Evolutionary conservation across 2,797 vertebrate species (phyloP).

Genomic region (Anguilla anguilla): DNA sequence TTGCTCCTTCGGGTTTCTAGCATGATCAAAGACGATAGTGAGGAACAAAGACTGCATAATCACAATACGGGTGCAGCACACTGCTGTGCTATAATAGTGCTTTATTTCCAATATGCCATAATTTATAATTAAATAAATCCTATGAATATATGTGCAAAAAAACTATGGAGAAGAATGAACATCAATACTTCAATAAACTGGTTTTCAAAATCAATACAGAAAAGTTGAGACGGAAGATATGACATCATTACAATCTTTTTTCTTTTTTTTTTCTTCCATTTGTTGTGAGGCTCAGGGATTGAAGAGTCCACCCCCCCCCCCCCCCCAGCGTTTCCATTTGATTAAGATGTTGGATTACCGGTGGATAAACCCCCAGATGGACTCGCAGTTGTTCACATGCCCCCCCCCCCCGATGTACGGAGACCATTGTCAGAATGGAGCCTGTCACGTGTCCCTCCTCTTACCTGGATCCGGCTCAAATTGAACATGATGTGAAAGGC

Average conservation of each 20-base stretch:
- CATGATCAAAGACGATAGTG: constrained; percentile 1
- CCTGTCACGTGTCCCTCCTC: background rate
- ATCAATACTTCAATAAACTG: background rate
- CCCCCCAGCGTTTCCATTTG: background rate
- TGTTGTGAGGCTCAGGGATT: background rate
- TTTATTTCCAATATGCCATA: background rate
- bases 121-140: background rate
- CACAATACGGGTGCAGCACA: background rate
- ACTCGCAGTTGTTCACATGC: background rate
- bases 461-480: constrained; percentile 7
- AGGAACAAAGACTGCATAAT: background rate
- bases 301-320: background rate
- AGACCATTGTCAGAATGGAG: constrained; percentile 11
- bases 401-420: background rate
- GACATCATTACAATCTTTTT: background rate
- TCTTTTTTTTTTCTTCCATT: background rate
- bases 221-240: background rate
- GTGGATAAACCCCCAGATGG: background rate
- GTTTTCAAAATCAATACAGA: background rate
- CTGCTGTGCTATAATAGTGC: background rate
- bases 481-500: constrained; percentile 35
- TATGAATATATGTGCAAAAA: background rate
- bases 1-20: background rate
- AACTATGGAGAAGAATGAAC: background rate
- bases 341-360: background rate